A percentile compares a stretch with the other conserved stretches of the same genome.
phyloP scores from a whole-genome alignment of 2,797 vertebrate species.

The Manis pentadactyla region DNA sequence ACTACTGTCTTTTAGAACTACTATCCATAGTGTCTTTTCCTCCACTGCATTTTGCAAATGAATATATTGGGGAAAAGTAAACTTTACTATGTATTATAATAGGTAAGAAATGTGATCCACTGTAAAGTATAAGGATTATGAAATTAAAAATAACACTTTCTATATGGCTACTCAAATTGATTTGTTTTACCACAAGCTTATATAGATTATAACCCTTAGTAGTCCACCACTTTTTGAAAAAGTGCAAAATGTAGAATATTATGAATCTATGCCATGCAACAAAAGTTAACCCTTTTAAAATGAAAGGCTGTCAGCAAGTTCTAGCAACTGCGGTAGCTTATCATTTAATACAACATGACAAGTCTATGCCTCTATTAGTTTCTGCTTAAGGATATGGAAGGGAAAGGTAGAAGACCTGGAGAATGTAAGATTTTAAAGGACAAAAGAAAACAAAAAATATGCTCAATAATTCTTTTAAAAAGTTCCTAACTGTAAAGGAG shows the following conservation, averaged over 20 bases:
- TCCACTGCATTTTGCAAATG: slow-evolving; percentile 63
- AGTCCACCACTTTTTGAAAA: slow-evolving; percentile 48
- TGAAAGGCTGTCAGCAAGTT: slow-evolving; percentile 37
- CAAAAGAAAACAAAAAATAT: neutral
- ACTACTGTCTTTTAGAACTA: slow-evolving; percentile 47
- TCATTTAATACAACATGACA: slow-evolving; percentile 20
- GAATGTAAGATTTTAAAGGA: neutral
- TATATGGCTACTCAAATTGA: slow-evolving; percentile 30
- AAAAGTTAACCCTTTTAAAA: slow-evolving; percentile 74
- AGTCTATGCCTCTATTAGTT: neutral
- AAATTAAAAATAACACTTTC: slow-evolving; percentile 67
- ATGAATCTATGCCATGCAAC: slow-evolving; percentile 72
- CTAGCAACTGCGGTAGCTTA: slow-evolving; percentile 47
- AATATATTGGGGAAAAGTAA: slow-evolving; percentile 53
- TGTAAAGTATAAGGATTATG: slow-evolving; percentile 40
- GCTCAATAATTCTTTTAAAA: slow-evolving; percentile 7
- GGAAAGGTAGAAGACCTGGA: neutral
- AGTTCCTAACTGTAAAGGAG: slow-evolving; percentile 32
- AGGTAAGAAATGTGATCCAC: slow-evolving; percentile 57
- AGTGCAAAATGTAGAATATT: slow-evolving; percentile 50
- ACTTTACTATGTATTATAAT: slow-evolving; percentile 42
- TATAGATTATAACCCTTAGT: slow-evolving; percentile 52
- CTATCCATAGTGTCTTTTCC: slow-evolving; percentile 65
- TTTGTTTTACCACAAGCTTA: slow-evolving; percentile 33
- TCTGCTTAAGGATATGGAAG: slow-evolving; percentile 32